A percentile compares a stretch with the other conserved stretches of the same genome.
phyloP scores from a whole-genome alignment of 2,797 vertebrate species.

The Emys orbicularis region DNA sequence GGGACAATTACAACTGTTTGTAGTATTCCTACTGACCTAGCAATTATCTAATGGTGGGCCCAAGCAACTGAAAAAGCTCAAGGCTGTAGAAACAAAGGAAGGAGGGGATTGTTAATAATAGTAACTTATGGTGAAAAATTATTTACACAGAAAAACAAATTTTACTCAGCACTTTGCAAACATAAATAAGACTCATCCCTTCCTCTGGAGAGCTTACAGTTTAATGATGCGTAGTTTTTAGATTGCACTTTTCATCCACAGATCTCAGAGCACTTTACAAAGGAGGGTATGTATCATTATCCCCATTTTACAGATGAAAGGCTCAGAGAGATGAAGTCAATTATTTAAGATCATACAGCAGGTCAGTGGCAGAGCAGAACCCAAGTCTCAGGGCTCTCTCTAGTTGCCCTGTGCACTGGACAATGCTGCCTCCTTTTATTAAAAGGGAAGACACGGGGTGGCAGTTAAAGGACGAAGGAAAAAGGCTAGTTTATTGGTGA shows the following conservation, averaged over 20 bases:
- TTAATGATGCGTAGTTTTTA: constrained; percentile 54
- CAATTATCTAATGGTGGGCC: neutral
- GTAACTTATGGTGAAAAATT: constrained; percentile 43
- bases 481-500: neutral
- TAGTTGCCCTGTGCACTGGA: neutral
- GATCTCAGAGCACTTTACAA: constrained; percentile 44
- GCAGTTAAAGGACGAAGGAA: neutral
- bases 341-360: rapidly evolving
- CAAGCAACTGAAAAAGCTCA: neutral
- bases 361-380: neutral
- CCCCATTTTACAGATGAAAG: neutral
- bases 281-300: constrained; percentile 40
- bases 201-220: constrained; percentile 42
- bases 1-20: neutral
- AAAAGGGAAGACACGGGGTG: neutral
- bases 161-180: neutral
- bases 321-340: neutral
- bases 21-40: neutral
- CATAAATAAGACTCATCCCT: neutral
- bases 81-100: neutral
- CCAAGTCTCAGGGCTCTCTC: neutral
- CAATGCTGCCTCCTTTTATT: neutral
- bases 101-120: neutral
- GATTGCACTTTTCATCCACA: neutral
- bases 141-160: constrained; percentile 36